These are phyloP conservation scores for Sorex fumeus DNA, from an alignment of 2,113 vertebrate species.

Conservation along the genomic window DNA sequence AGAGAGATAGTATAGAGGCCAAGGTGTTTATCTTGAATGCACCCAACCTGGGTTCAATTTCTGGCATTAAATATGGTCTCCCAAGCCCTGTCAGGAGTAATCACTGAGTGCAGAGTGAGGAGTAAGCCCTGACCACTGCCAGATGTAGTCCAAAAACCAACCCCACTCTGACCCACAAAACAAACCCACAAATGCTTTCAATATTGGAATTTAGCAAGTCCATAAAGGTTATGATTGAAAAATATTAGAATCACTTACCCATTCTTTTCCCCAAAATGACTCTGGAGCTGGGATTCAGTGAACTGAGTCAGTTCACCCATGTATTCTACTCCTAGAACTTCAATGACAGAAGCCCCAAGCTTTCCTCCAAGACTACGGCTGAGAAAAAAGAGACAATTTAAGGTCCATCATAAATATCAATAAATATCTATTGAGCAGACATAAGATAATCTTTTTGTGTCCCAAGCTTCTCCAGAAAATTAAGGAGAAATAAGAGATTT, in stretches of 20 bases:
- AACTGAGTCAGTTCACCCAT: slow-evolving; percentile 95
- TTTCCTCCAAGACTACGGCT: slow-evolving; percentile 97
- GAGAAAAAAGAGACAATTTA: slow-evolving; percentile 43
- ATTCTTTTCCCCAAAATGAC: slow-evolving; percentile 96
- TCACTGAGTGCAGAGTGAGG: too few species aligned
- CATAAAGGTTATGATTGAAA: slow-evolving; percentile 58
- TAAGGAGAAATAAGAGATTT: slow-evolving; percentile 37
- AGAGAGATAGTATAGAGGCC: too few species aligned
- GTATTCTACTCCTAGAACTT: slow-evolving; percentile 92
- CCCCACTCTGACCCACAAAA: too few species aligned
- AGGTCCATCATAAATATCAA: slow-evolving; percentile 55
- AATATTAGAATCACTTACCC: slow-evolving; percentile 90
- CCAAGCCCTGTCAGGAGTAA: too few species aligned
- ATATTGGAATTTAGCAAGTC: slow-evolving; percentile 49
- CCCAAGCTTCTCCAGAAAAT: slow-evolving; percentile 40
- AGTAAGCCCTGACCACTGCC: too few species aligned
- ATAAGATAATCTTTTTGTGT: slow-evolving; percentile 49
- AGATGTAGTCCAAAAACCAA: too few species aligned
- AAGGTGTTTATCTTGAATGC: too few species aligned
- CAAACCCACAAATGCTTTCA: slow-evolving; percentile 1
- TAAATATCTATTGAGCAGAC: slow-evolving; percentile 47
- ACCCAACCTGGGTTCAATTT: too few species aligned
- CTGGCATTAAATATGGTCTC: too few species aligned
- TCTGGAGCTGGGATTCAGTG: slow-evolving; percentile 91
- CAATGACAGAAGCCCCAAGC: slow-evolving; percentile 93